These are phyloP conservation scores for Argyrosomus regius DNA, from an alignment of 2,797 vertebrate genomes.

Conservation along the genomic window DNA sequence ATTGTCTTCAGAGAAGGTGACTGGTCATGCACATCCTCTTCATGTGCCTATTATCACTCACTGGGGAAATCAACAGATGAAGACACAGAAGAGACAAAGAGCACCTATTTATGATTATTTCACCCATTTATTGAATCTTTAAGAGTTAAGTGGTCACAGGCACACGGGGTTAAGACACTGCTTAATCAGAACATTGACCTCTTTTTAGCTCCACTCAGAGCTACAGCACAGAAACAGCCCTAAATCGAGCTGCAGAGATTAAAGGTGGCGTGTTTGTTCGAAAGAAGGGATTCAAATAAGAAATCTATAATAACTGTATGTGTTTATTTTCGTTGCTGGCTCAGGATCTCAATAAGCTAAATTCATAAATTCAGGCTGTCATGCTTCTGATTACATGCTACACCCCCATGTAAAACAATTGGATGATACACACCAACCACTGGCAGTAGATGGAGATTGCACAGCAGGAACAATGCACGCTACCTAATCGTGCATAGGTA, in stretches of 20 bases:
- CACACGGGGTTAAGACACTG: neutral
- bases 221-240: constrained; percentile 7
- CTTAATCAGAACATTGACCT: neutral
- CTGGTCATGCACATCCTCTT: constrained; percentile 50
- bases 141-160: constrained; percentile 34
- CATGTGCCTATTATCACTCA: constrained; percentile 54
- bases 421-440: constrained; percentile 61
- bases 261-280: neutral
- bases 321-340: constrained; percentile 54
- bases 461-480: constrained; percentile 52
- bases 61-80: constrained; percentile 65
- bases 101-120: constrained; percentile 1
- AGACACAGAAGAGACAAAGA: constrained; percentile 13
- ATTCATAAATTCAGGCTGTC: constrained; percentile 57
- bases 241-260: neutral
- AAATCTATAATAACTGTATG: constrained; percentile 36
- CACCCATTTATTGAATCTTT: constrained; percentile 25
- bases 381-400: constrained; percentile 68
- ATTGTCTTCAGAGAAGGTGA: constrained; percentile 42
- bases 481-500: constrained; percentile 64
- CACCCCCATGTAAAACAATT: constrained; percentile 68
- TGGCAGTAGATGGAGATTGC: constrained; percentile 62
- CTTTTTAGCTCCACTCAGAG: neutral
- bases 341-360: constrained; percentile 46
- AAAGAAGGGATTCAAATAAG: constrained; percentile 29